phyloP scores from a whole-genome alignment of 2,888 invertebrate species.

The Erebia epiphron region DNA sequence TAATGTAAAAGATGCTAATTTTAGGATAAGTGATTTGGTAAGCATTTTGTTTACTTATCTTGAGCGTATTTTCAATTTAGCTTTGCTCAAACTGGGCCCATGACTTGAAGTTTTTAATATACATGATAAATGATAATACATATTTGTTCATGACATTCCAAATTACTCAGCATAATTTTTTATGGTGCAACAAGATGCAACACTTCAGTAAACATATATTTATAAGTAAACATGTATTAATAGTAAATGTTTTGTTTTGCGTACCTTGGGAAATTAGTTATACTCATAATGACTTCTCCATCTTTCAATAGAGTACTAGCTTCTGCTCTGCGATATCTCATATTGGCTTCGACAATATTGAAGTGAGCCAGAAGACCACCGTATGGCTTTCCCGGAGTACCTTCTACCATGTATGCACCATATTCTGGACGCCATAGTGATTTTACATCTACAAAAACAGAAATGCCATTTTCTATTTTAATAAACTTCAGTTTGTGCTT shows the following conservation, averaged over 20 bases:
- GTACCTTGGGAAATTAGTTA: slow-evolving; percentile 97
- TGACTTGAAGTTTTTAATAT: slow-evolving; percentile 1
- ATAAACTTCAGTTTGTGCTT: not conserved
- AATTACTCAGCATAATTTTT: too few species aligned
- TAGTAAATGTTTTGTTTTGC: not conserved
- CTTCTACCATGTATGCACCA: slow-evolving; percentile 99
- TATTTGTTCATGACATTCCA: too few species aligned
- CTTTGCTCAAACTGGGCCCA: not conserved
- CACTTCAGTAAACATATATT: too few species aligned
- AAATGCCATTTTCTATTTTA: not conserved
- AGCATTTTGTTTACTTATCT: not conserved
- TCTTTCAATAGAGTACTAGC: slow-evolving; percentile 88
- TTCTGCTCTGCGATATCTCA: slow-evolving; percentile 95
- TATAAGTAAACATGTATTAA: too few species aligned
- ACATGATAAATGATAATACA: too few species aligned
- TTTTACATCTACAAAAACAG: slow-evolving; percentile 84
- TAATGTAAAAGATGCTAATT: too few species aligned
- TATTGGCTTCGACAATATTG: slow-evolving; percentile 99
- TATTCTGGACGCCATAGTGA: slow-evolving; percentile 99
- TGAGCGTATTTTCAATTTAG: not conserved
- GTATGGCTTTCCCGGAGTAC: slow-evolving; percentile 98
- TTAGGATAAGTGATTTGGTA: not conserved
- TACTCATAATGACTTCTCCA: slow-evolving; percentile 93
- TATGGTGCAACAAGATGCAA: too few species aligned
- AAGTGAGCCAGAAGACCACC: slow-evolving; percentile 97